Base-by-base conservation (phyloP, 2,797 vertebrate species). In the Amphiprion clarkii region DNA sequence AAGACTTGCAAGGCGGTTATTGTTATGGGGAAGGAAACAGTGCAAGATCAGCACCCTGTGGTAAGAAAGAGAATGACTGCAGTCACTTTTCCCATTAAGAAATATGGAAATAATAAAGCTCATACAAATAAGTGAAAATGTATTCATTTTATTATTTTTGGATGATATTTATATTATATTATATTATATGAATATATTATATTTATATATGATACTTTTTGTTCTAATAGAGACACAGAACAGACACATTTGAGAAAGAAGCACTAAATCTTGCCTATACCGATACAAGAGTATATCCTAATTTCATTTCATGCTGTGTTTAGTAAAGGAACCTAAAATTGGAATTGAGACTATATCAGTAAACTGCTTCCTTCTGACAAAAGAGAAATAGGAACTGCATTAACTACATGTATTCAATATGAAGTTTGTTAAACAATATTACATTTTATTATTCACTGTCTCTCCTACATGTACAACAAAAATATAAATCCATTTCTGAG, bases 21-120 rank as follows among this genome's bases (percentile, higher is more conserved):
- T 81, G 51, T 81, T 80, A 70, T 46, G 17, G 6, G 49, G 1
- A 4, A 6, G 42, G 29, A 65, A 72, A 21, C 68, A 61, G 74
- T 79, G 42, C 77, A 87, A 87, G 39, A 83, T 71, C 68, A 19
- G 33, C 93, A 87, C 83, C 90, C 9, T 79, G 91, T 93, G 93
- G 92, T 67, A 2, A 21, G 8, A 71, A 10, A 1, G 39, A 54
- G 60, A 82, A 91, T 60, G 6, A 67, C 76, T n/a, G 19, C 31
- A 2, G 4, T 48, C 7, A 5, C 21, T 10, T 44, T 19, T 3
- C 7, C 23, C 6, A 4, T 48, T 13, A 53, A 27, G 27, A 17
- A 17, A n/a, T 11, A 9, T 3, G 3, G 42, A 56, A 68, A 55
- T 31, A 39, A 12, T 39, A 39, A 39, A 12, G 10, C 2, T 39